Conservation (phyloP, 2,797 vertebrate genomes). For the Hemibagrus guttatus region DNA sequence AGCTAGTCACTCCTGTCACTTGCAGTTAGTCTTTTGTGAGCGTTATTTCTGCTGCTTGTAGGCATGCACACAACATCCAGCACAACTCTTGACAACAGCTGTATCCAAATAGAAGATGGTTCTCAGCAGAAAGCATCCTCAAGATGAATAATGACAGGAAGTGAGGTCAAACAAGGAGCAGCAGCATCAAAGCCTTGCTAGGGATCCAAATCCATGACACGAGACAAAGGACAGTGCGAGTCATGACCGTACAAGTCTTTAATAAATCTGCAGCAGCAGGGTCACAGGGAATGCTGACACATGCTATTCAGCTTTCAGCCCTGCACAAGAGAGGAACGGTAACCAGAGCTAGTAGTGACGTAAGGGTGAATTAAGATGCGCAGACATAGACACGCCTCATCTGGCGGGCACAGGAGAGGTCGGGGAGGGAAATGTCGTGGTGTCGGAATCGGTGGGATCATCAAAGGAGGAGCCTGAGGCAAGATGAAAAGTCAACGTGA, state of each 20-base stretch:
- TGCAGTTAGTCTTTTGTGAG: too few species aligned
- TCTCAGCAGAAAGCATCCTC: slow-evolving; percentile 50
- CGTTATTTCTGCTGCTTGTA: too few species aligned
- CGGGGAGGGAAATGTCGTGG: slow-evolving; percentile 62
- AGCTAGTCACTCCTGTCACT: too few species aligned
- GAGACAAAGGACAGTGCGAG: slow-evolving; percentile 18
- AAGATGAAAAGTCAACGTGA: slow-evolving; percentile 8
- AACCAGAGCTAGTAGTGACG: slow-evolving; percentile 20
- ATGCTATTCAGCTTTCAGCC: background rate
- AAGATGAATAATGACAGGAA: slow-evolving; percentile 55
- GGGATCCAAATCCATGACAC: slow-evolving; percentile 38
- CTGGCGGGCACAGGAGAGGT: background rate
- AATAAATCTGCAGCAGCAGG: background rate
- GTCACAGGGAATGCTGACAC: background rate
- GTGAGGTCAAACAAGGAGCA: slow-evolving; percentile 45
- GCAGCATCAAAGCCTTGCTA: slow-evolving; percentile 45
- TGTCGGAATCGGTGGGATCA: slow-evolving; percentile 68
- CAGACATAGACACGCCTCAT: slow-evolving; percentile 22
- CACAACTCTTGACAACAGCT: background rate
- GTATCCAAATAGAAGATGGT: slow-evolving; percentile 39
- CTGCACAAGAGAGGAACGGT: slow-evolving; percentile 17
- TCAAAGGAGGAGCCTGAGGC: slow-evolving; percentile 16
- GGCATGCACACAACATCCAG: background rate
- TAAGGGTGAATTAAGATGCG: background rate
- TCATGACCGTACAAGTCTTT: background rate